These are phyloP conservation scores for Coelogynopora nodosa DNA, from an alignment of 2,888 invertebrate species.

Conservation along the genomic window DNA sequence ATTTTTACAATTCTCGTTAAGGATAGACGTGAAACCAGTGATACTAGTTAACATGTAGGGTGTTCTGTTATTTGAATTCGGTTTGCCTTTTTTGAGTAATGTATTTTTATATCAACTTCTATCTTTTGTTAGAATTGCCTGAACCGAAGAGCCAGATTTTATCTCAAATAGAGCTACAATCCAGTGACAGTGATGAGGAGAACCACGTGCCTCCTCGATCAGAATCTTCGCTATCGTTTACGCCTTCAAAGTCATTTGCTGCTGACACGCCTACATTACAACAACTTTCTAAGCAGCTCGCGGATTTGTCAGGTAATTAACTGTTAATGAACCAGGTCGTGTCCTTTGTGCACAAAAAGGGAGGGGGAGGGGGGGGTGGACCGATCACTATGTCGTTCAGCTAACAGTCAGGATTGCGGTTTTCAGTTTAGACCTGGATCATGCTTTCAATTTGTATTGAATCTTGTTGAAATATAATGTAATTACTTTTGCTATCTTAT, in stretches of 20 bases:
- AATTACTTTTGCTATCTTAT: not conserved
- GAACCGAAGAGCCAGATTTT: not conserved
- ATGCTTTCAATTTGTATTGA: not conserved
- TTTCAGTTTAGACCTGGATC: not conserved
- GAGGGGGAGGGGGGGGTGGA: not conserved
- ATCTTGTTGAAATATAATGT: not conserved
- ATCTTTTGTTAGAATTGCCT: not conserved
- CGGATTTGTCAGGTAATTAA: not conserved
- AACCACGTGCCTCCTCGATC: not conserved
- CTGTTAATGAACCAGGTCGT: not conserved
- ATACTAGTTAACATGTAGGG: not conserved
- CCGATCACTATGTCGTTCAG: not conserved
- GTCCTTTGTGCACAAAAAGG: not conserved
- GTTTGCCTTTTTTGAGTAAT: not conserved
- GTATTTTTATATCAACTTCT: not conserved
- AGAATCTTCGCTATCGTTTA: not conserved
- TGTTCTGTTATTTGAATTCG: not conserved
- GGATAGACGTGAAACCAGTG: not conserved
- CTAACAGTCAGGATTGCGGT: not conserved
- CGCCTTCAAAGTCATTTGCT: not conserved
- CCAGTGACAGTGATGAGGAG: not conserved
- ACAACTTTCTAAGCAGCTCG: not conserved
- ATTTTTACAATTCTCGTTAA: not conserved
- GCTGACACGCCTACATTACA: not conserved
- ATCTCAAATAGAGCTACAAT: not conserved